Base-by-base conservation (phyloP, 1,140 invertebrate genomes). In the Drosophila murphyi region DNA sequence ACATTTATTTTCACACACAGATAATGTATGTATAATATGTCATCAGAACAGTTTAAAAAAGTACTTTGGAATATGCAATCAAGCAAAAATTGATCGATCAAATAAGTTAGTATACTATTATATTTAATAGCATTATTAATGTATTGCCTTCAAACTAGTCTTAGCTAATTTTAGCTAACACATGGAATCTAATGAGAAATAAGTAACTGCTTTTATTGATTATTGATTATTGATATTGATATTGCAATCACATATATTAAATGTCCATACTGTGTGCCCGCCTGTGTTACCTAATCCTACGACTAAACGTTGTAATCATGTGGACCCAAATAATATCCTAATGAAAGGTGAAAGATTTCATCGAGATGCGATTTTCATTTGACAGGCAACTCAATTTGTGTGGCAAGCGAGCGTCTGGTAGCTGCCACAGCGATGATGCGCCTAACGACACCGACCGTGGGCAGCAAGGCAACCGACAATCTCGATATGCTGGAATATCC, bases 401-500 rank as follows among this genome's bases (percentile, higher is more conserved):
- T 92, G 68, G 87, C 91, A 20, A 92, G 91, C 59, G 91, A 92
- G 47, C 90, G 91, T 6, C 43, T 92, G 29, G 85, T 88, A 52
- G 91, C 89, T 41, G 91, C 91, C 47, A 92, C 91, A 5, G 90
- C 91, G 0, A 81, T 92, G 85, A 92, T 92, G 91, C 91, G 91
- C 43, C 94, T 72, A 92, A 95, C 73, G 90, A 95, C 64, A 47
- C 75, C 90, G 8, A 20, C 78, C 4, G 82, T 86, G 12, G 70
- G 82, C 31, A 60, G 50, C 45, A 89, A 89, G n/a, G 93, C 94
- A 54, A 94, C 95, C 75, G 95, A 96, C 61, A 95, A 94, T 55
- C 92, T 96, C 74, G 96, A 97, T 80, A 96, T 97, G 95, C 92
- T 98, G 79, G 98, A 99, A 92, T 99, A 98, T 93, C 98, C 98